Base-by-base conservation (phyloP, 2,888 invertebrate genomes). In the Andrena bicolor region DNA sequence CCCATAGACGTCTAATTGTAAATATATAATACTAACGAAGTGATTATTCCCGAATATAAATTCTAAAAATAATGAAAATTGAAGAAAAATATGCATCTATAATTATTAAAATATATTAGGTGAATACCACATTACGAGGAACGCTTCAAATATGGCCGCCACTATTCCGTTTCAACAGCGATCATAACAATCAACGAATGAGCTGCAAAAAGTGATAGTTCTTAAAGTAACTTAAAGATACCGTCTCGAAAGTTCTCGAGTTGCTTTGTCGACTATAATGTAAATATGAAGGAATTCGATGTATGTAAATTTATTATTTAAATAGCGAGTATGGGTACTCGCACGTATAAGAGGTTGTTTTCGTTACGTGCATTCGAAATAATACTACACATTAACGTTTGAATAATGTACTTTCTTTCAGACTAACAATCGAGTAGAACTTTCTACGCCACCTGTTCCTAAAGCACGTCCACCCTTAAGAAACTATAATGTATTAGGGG, bases 381-480 rank as follows among this genome's bases (percentile, higher is more conserved):
- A n/a, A 28, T 10, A n/a, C 2, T n/a, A 1, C 2, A 20, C 28
- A 30, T 16, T 53, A 26, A 35, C 13, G n/a, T 53, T 23, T 20
- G 7, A 48, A 28, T 66, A 28, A 56, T n/a, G 4, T 5, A 23
- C n/a, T 70, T 13, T 35, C 61, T 80, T 80, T 35, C 73, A 80
- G 80, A 4, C 5, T 56, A 28, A 63, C 30, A 20, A 35, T 32
- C 30, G 56, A 77, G 6, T 20, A 32, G 10, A 61, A n/a, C 2
- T 41, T 53, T 63, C 16, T 60, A 5, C 68, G 69, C 64, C 69
- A 60, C 64, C 69, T 80, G 13, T 20, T 53, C 81, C 81, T 13
- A 75, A 58, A 32, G 65, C 75, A 35, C 75, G 81, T 28, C 48
- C 26, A 28, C 20, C 81, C 3, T 32, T 80, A 61, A 75, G 75